Evolutionary conservation across 2,113 vertebrate genomes (phyloP), one percentile per base, ranked within the genome.

Genomic region (Sander vitreus): DNA sequence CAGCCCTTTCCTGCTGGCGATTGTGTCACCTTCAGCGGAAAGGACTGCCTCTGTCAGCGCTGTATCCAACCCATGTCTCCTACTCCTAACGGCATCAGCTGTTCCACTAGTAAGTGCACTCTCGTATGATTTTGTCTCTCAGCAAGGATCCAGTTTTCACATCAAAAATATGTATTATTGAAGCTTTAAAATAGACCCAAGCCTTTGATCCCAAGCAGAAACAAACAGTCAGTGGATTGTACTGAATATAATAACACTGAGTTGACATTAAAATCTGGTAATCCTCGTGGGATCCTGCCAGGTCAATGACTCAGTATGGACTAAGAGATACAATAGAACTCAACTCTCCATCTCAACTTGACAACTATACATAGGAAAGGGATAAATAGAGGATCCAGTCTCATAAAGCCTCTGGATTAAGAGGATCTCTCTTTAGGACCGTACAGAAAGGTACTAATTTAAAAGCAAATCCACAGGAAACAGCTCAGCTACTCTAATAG

Each of bases 1-100:
- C 96, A 95, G 57, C 97, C 97, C 0, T 99, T 99, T 91, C 97
- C 98, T 75, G 96, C 98, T 0, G 98, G 98, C 14, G 97, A 98
- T 63, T 95, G 97, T 9, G 98, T 99, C 84, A 99, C 98, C 4
- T 99, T 99, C 93, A 99, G 96, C 88, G 97, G 98, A 43, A 98
- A 96, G 93, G 96, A 98, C 88, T 98, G 97, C 84, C 95, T 99
- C 25, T 99, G 98, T 85, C 98, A 99, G 71, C 95, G 93, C 77
- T 99, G 98, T 54, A 94, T 96, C 21, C 96, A 96, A 88, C 98
- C 98, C 0, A 90, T 95, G 94, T 95, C 96, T 2, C 95, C 95
- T 15, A 91, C 95, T 68, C 95, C 96, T 0, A 96, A 95, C n/a
- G 94, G 96, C 36, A 43, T 95, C 54, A 89, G 82, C 72, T 93